phyloP scores from a whole-genome alignment of 2,113 vertebrate species.

The Sitta europaea region DNA sequence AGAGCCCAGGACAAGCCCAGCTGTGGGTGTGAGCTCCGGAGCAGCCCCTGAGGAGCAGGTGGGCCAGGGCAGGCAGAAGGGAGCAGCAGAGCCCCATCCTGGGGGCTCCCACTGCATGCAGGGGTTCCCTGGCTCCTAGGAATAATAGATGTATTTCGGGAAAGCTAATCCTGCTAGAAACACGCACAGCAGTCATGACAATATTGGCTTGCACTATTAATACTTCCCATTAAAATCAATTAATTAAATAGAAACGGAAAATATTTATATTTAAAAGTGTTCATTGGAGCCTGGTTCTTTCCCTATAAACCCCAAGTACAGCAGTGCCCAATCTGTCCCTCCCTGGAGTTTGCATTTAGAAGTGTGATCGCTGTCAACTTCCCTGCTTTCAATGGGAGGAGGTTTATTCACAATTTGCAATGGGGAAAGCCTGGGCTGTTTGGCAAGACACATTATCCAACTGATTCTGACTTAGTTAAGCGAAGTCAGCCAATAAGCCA shows the following conservation, averaged over 20 bases:
- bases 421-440: not conserved
- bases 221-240: not conserved
- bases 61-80: not conserved
- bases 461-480: not conserved
- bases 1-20: not conserved
- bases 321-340: not conserved
- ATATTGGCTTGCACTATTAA: not conserved
- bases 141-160: accelerated
- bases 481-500: not conserved
- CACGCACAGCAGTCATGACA: not conserved
- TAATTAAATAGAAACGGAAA: not conserved
- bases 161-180: not conserved
- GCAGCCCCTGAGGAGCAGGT: accelerated
- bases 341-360: not conserved
- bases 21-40: accelerated
- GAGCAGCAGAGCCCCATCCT: not conserved
- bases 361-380: not conserved
- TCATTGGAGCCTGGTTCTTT: not conserved
- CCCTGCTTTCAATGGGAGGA: not conserved
- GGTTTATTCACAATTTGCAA: not conserved
- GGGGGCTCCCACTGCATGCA: not conserved
- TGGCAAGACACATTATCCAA: not conserved
- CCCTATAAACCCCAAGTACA: not conserved
- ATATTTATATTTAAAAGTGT: not conserved
- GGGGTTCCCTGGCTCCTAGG: not conserved